These are phyloP conservation scores for Heteromyza rotundicornis DNA, from an alignment of 2,888 invertebrate genomes.

Conservation along the genomic window DNA sequence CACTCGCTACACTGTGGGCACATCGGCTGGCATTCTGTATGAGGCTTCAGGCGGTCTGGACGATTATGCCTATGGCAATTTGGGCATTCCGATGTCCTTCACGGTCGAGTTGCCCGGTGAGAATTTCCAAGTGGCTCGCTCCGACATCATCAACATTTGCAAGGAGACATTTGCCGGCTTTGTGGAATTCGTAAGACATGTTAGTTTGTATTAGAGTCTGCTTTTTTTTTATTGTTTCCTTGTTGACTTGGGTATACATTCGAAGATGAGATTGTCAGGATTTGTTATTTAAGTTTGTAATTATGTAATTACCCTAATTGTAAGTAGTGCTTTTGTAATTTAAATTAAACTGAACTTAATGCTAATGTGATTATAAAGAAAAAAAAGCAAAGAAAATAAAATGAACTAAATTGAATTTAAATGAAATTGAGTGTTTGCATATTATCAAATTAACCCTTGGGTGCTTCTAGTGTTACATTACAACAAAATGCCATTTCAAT, in stretches of 20 bases:
- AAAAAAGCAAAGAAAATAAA: conserved; percentile 24
- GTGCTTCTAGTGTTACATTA: too few relatives aligned
- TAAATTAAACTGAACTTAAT: conserved; percentile 49
- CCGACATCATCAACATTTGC: conserved; percentile 59
- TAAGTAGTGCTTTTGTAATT: conserved; percentile 46
- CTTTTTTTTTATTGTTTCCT: neutral
- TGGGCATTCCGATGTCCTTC: conserved; percentile 67
- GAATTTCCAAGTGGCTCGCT: conserved; percentile 56
- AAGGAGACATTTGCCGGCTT: conserved; percentile 62
- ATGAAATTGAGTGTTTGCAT: too few relatives aligned
- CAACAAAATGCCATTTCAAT: too few relatives aligned
- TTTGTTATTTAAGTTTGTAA: conserved; percentile 32
- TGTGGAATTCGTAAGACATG: conserved; percentile 59
- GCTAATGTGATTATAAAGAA: conserved; percentile 42
- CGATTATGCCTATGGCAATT: conserved; percentile 70
- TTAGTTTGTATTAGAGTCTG: conserved; percentile 52
- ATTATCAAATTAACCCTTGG: too few relatives aligned
- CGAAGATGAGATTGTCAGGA: neutral
- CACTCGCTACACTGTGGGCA: conserved; percentile 66
- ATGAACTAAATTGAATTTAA: conserved; percentile 10
- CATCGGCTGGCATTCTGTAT: conserved; percentile 65
- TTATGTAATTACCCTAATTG: conserved; percentile 32
- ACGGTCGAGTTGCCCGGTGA: conserved; percentile 73
- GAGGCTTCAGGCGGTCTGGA: conserved; percentile 69
- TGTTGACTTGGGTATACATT: too few relatives aligned